Percentiles rank a stretch among this genome's conserved stretches.
These are phyloP conservation scores for Solenopsis fugax DNA, from an alignment of 1,140 invertebrate genomes.

Conservation along the genomic window DNA sequence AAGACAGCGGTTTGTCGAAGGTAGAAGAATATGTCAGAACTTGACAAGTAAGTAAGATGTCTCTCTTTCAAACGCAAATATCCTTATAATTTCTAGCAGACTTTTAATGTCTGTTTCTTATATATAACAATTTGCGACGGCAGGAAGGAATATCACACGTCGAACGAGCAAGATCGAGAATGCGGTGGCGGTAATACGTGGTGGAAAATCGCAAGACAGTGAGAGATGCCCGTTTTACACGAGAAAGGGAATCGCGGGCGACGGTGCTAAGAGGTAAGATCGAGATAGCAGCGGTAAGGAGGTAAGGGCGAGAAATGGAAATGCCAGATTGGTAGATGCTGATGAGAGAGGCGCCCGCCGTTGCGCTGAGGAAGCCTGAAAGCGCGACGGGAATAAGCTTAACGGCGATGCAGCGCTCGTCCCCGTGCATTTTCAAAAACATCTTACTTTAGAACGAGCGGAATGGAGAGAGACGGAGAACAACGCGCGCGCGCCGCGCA, in stretches of 20 bases:
- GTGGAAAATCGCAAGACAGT: constrained; percentile 51
- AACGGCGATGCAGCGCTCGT: constrained; percentile 39
- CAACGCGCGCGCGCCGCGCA: background rate
- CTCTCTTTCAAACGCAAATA: constrained; percentile 59
- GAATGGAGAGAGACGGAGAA: background rate
- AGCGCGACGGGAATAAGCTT: constrained; percentile 63
- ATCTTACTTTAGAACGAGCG: constrained; percentile 34
- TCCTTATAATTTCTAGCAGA: constrained; percentile 70
- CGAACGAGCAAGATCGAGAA: background rate
- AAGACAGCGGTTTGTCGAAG: constrained; percentile 14
- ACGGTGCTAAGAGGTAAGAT: constrained; percentile 29
- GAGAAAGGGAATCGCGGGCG: constrained; percentile 9
- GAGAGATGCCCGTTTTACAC: constrained; percentile 40
- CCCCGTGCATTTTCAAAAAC: constrained; percentile 69
- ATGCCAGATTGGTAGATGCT: constrained; percentile 69
- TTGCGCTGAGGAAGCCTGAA: constrained; percentile 13
- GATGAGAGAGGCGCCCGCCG: constrained; percentile 49
- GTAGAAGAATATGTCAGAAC: constrained; percentile 12
- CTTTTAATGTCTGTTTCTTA: constrained; percentile 65
- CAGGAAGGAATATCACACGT: background rate
- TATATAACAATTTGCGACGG: constrained; percentile 59
- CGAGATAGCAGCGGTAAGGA: constrained; percentile 50
- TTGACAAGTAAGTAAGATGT: constrained; percentile 64
- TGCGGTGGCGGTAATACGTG: background rate
- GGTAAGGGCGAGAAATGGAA: constrained; percentile 68